A percentile compares a stretch with the other conserved stretches of the same genome.
These are phyloP conservation scores for Stichodactyla helianthus DNA, from an alignment of 64 coral and sea anemone species.

Conservation along the genomic window DNA sequence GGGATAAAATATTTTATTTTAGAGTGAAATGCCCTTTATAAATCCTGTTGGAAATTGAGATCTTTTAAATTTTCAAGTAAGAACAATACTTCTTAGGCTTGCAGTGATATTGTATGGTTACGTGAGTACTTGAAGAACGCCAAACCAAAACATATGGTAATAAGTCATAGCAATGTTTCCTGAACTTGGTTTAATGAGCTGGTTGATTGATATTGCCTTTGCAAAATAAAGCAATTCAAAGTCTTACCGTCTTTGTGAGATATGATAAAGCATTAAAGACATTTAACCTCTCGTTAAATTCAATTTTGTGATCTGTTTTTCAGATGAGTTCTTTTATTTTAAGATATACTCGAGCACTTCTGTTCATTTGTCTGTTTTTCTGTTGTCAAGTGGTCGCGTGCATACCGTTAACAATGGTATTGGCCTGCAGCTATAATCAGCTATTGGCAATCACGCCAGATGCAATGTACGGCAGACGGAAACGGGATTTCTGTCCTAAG, in stretches of 20 bases:
- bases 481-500: neutral
- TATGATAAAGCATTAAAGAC: neutral
- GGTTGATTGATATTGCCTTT: constrained; percentile 9
- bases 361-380: neutral
- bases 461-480: neutral
- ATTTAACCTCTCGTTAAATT: neutral
- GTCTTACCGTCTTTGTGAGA: neutral
- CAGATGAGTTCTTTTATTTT: constrained; percentile 3
- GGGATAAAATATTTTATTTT: neutral
- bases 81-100: neutral
- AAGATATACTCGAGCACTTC: neutral
- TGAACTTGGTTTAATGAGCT: neutral
- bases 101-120: neutral
- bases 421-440: constrained; percentile 4
- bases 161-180: neutral
- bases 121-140: neutral
- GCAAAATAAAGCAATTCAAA: constrained; percentile 2
- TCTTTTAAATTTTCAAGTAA: neutral
- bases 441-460: neutral
- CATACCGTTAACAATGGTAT: neutral
- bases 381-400: constrained; percentile 7
- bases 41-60: neutral
- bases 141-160: neutral
- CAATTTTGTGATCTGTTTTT: neutral
- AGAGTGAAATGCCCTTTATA: neutral